Evolutionary conservation across 64 coral and sea anemone genomes (phyloP), one percentile per base, ranked within the genome.

Genomic region (Actinia tenebrosa): DNA sequence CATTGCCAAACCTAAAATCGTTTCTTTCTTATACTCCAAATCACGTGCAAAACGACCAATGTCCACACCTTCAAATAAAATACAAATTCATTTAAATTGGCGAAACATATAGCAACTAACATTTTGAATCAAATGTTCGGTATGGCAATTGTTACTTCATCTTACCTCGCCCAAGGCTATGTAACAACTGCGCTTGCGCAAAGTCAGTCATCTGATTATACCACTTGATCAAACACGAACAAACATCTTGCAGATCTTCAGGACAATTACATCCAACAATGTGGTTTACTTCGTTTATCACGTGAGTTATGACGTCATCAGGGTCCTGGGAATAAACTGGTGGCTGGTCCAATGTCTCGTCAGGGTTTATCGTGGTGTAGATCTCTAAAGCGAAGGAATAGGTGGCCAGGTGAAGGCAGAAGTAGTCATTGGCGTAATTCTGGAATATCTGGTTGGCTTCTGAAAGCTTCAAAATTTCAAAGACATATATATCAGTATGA

Each of bases 201-300:
- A 99, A 95, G 86, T 99, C 97, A 50, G 94, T 86, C 93, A 99
- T 92, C 84, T 95, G 97, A n/a, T 92, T 91, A 77, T 99, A 90
- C 83, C 91, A 91, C 78, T 82, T 89, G 25, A 86, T 63, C 19
- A 98, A 64, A 77, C 86, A 89, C 22, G 64, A 54, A 17, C 83
- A 56, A 16, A 86, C 86, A 43, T 50, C 18, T 58, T 95, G 93
- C 13, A 88, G 20, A 45, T 90, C 69, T 14, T 95, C 87, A 14
- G 91, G 27, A 87, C 90, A 93, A 53, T 85, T 63, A 77, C 45
- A 42, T 20, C 84, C 54, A 14, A 85, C 42, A 56, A 82, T 56
- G 44, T 89, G 58, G 61, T 58, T 77, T 46, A 96, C 30, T 19
- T 90, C 82, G 50, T 44, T 16, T 56, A 96, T 82, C 16, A 96